Conservation (phyloP, 2,888 invertebrate genomes). For the Yponomeuta malinellus region DNA sequence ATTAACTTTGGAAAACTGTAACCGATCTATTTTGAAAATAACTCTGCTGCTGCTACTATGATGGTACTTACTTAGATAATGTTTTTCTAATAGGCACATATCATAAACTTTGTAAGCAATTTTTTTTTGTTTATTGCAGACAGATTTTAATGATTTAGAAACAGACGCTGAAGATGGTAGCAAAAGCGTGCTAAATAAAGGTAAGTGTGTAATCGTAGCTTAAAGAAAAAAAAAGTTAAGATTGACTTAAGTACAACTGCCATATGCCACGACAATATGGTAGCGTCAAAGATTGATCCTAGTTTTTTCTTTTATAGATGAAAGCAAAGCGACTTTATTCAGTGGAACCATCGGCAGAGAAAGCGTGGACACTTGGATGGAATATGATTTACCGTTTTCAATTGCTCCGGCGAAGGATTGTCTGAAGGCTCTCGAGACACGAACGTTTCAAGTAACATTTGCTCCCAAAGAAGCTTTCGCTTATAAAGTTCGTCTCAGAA, state of each 20-base stretch:
- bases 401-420: conserved; percentile 64
- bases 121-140: not conserved
- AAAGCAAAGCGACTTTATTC: conserved; percentile 55
- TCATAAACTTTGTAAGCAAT: not conserved
- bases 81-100: too few relatives aligned
- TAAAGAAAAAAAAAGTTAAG: too few relatives aligned
- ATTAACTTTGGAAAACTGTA: too few relatives aligned
- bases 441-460: conserved; percentile 68
- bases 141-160: not conserved
- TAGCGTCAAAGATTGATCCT: too few relatives aligned
- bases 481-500: conserved; percentile 60
- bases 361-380: conserved; percentile 65
- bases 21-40: too few relatives aligned
- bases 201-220: not conserved
- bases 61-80: too few relatives aligned
- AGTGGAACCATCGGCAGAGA: conserved; percentile 48
- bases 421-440: conserved; percentile 55
- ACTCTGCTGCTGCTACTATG: too few relatives aligned
- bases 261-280: too few relatives aligned
- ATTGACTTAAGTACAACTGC: too few relatives aligned
- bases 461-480: conserved; percentile 72
- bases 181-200: not conserved
- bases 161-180: not conserved
- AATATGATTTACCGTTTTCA: conserved; percentile 65
- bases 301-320: not conserved